A percentile compares a stretch with the other conserved stretches of the same genome.
These are phyloP conservation scores for Chrysodeixis includens DNA, from an alignment of 2,888 invertebrate species.

Conservation along the genomic window DNA sequence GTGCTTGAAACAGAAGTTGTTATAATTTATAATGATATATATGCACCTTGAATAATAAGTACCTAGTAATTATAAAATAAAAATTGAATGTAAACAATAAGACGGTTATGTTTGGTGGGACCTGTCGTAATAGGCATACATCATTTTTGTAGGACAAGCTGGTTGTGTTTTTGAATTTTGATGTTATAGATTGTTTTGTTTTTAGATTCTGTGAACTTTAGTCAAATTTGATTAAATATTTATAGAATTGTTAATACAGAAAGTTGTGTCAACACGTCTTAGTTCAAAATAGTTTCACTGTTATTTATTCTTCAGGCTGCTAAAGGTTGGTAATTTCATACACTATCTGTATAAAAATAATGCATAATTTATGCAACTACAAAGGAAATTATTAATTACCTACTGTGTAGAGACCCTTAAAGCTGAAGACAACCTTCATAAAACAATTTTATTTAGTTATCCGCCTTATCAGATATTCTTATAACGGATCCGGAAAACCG, in stretches of 20 bases:
- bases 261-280: no score
- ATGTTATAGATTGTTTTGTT: not conserved
- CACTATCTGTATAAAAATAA: no score
- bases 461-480: not conserved
- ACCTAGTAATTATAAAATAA: slow-evolving; percentile 53
- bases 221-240: no score
- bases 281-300: no score
- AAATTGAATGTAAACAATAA: slow-evolving; percentile 37
- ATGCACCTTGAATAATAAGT: slow-evolving; percentile 51
- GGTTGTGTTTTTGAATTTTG: not conserved
- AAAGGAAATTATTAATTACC: not conserved
- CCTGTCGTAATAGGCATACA: slow-evolving; percentile 25
- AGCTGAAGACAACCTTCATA: not conserved
- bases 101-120: slow-evolving; percentile 16
- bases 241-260: no score
- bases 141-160: not conserved
- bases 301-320: no score
- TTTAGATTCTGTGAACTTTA: not conserved
- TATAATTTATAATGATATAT: slow-evolving; percentile 61
- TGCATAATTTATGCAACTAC: no score
- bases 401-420: not conserved
- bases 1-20: slow-evolving; percentile 55
- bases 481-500: slow-evolving; percentile 38
- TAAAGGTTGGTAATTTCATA: no score
- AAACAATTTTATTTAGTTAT: not conserved